Evolutionary conservation across 2,888 invertebrate species (phyloP).

Genomic region (Agelastica alni): DNA sequence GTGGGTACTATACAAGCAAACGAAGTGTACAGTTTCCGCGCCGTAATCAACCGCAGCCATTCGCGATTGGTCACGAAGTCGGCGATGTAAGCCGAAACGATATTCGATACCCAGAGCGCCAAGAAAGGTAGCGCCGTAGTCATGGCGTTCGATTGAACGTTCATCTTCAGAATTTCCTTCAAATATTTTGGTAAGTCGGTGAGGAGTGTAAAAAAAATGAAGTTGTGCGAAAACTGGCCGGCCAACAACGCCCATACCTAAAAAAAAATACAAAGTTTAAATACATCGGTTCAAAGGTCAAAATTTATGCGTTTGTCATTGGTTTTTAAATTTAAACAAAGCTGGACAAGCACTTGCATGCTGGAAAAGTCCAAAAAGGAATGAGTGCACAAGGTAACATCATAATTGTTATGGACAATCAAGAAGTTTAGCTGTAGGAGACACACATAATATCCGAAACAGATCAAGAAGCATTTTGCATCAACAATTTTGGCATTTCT

Average conservation of each 20-base stretch:
- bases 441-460: too few species aligned
- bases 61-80: constrained; percentile 66
- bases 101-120: constrained; percentile 65
- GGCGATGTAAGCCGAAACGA: constrained; percentile 64
- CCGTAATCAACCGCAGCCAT: constrained; percentile 59
- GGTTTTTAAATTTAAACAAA: too few species aligned
- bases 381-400: too few species aligned
- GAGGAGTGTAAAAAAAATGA: constrained; percentile 68
- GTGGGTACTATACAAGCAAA: constrained; percentile 13
- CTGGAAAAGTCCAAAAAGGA: too few species aligned
- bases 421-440: too few species aligned
- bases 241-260: constrained; percentile 58
- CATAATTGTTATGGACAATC: too few species aligned
- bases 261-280: constrained; percentile 30
- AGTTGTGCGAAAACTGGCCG: constrained; percentile 69
- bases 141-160: constrained; percentile 63
- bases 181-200: constrained; percentile 69
- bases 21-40: constrained; percentile 56
- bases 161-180: constrained; percentile 66
- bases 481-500: too few species aligned
- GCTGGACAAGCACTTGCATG: too few species aligned
- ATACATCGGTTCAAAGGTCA: too few species aligned
- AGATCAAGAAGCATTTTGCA: too few species aligned
- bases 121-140: constrained; percentile 63
- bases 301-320: too few species aligned